Evolutionary conservation across 2,888 invertebrate species (phyloP).

Genomic region (Rhamphomyia laevipes): DNA sequence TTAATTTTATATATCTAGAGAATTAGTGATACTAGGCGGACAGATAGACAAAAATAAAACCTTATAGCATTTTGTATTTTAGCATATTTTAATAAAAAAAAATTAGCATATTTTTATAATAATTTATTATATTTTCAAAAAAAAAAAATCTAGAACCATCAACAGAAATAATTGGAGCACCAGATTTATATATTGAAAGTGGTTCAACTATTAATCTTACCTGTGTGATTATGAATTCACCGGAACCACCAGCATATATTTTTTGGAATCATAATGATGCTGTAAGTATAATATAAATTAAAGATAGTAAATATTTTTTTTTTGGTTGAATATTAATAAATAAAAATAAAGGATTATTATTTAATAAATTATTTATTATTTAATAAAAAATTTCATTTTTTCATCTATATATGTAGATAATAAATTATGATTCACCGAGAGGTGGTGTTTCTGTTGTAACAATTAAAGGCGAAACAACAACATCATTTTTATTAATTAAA

Average conservation of each 20-base stretch:
- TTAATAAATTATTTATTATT: no score
- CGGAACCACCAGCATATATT: slow-evolving; percentile 86
- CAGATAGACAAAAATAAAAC: no score
- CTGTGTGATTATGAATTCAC: slow-evolving; percentile 81
- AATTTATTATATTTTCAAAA: no score
- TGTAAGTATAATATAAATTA: slow-evolving; percentile 64
- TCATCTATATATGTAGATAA: slow-evolving; percentile 54
- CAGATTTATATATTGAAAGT: slow-evolving; percentile 83
- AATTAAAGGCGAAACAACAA: slow-evolving; percentile 81
- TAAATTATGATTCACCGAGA: slow-evolving; percentile 84
- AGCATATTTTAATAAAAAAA: no score
- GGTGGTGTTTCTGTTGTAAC: slow-evolving; percentile 87
- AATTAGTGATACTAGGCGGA: no score
- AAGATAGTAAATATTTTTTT: no score
- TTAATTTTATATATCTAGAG: no score
- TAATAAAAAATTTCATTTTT: neutral
- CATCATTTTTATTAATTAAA: slow-evolving; percentile 80
- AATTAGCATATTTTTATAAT: no score
- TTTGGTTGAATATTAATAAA: no score
- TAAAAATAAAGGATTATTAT: no score
- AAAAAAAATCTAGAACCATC: slow-evolving; percentile 70
- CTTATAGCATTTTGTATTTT: no score
- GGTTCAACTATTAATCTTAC: slow-evolving; percentile 91
- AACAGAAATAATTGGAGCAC: slow-evolving; percentile 83
- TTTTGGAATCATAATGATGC: slow-evolving; percentile 91